Percentiles rank a stretch among this genome's conserved stretches.
Evolutionary conservation across 2,888 invertebrate genomes (phyloP).

Genomic region (Panopea generosa): DNA sequence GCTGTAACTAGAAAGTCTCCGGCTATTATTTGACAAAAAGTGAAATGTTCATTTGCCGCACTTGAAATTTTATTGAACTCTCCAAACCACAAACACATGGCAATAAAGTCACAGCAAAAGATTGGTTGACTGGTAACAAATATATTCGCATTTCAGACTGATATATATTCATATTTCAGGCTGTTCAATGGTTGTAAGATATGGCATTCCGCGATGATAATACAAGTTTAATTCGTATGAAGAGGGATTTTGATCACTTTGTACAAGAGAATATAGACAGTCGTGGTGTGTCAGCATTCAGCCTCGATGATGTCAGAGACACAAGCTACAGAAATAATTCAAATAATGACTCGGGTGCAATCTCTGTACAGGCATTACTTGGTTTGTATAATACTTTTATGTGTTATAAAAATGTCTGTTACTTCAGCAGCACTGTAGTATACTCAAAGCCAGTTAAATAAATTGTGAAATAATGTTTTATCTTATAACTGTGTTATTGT

Average conservation of each 20-base stretch:
- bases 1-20: neutral
- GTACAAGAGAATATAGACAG: constrained; percentile 60
- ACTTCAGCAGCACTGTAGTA: too few species aligned
- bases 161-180: too few species aligned
- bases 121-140: too few species aligned
- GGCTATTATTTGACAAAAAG: too few species aligned
- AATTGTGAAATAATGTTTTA: too few species aligned
- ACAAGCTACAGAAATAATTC: constrained; percentile 11
- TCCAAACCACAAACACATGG: too few species aligned
- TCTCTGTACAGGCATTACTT: constrained; percentile 61
- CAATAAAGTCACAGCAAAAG: too few species aligned
- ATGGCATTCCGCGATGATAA: constrained; percentile 67
- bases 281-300: constrained; percentile 36
- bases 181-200: neutral
- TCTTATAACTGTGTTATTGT: too few species aligned
- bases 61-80: too few species aligned
- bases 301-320: constrained; percentile 41
- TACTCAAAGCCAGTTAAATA: too few species aligned
- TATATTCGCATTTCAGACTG: too few species aligned
- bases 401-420: neutral
- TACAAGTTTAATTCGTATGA: constrained; percentile 76
- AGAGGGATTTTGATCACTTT: constrained; percentile 76
- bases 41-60: too few species aligned
- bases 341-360: constrained; percentile 35
- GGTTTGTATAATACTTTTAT: constrained; percentile 41